phyloP scores from a whole-genome alignment of 2,888 invertebrate genomes.

The Drosophila anceps region DNA sequence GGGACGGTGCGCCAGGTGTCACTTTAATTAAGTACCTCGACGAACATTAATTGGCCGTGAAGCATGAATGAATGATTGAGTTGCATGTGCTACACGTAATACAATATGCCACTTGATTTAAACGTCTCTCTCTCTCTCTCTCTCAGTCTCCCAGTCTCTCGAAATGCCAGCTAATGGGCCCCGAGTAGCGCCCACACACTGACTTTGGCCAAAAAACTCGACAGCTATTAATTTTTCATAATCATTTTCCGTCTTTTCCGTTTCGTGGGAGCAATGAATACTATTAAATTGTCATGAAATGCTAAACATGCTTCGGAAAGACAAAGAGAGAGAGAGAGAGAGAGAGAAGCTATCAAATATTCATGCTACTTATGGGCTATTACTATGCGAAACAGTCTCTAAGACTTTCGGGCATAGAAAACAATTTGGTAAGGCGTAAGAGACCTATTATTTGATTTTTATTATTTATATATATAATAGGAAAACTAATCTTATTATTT shows the following conservation, averaged over 20 bases:
- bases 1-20: slow-evolving; percentile 32
- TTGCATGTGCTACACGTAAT: slow-evolving; percentile 35
- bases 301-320: background rate
- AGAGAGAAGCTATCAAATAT: background rate
- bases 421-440: background rate
- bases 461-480: background rate
- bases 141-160: background rate
- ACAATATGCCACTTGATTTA: slow-evolving; percentile 39
- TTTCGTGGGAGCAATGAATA: slow-evolving; percentile 4
- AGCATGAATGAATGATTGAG: slow-evolving; percentile 63
- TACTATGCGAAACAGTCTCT: background rate
- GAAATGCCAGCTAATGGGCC: slow-evolving; percentile 1
- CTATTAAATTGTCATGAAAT: slow-evolving; percentile 13
- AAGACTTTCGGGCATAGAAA: background rate
- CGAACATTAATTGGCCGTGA: slow-evolving; percentile 51
- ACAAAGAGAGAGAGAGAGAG: background rate
- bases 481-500: too few relatives aligned
- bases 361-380: background rate
- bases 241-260: slow-evolving; percentile 19
- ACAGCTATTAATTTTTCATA: slow-evolving; percentile 35
- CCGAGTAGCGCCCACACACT: slow-evolving; percentile 33
- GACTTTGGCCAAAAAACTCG: slow-evolving; percentile 22
- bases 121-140: background rate
- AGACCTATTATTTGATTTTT: background rate
- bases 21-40: slow-evolving; percentile 43